These are phyloP conservation scores for Otolemur garnettii DNA, from an alignment of 2,113 vertebrate genomes.

Conservation along the genomic window DNA sequence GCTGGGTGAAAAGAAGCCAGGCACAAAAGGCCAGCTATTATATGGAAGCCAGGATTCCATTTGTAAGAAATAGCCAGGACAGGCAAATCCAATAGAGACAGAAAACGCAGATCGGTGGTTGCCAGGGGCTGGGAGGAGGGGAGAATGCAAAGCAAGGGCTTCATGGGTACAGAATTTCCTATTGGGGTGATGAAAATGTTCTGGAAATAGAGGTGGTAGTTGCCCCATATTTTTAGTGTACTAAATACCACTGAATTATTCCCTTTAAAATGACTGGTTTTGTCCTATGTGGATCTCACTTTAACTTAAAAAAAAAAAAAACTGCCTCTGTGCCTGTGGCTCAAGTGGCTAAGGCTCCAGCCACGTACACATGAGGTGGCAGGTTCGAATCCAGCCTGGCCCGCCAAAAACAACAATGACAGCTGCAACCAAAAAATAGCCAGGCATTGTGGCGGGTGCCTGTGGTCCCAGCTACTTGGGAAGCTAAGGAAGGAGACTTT, in stretches of 20 bases:
- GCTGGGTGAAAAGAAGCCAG: neutral
- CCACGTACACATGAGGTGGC: too few relatives aligned
- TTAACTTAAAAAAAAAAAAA: neutral
- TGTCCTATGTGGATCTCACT: neutral
- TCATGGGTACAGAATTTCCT: neutral
- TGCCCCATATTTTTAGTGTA: neutral
- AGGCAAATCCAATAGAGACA: neutral
- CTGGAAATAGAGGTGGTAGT: neutral
- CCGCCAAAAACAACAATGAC: too few relatives aligned
- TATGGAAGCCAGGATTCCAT: neutral
- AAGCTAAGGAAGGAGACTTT: too few relatives aligned
- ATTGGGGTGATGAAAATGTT: neutral
- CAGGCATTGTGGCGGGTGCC: too few relatives aligned
- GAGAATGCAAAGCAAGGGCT: neutral
- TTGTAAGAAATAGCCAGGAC: neutral
- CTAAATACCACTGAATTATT: neutral
- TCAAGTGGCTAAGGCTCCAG: too few relatives aligned
- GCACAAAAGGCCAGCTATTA: neutral
- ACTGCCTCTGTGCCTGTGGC: too few relatives aligned
- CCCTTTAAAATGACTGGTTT: slow-evolving; percentile 41
- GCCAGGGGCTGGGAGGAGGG: too few relatives aligned
- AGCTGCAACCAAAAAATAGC: too few relatives aligned
- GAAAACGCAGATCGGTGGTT: neutral
- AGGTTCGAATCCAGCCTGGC: too few relatives aligned
- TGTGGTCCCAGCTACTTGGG: too few relatives aligned